phyloP scores from a whole-genome alignment of 2,797 vertebrate genomes.

The Periophthalmus magnuspinnatus region DNA sequence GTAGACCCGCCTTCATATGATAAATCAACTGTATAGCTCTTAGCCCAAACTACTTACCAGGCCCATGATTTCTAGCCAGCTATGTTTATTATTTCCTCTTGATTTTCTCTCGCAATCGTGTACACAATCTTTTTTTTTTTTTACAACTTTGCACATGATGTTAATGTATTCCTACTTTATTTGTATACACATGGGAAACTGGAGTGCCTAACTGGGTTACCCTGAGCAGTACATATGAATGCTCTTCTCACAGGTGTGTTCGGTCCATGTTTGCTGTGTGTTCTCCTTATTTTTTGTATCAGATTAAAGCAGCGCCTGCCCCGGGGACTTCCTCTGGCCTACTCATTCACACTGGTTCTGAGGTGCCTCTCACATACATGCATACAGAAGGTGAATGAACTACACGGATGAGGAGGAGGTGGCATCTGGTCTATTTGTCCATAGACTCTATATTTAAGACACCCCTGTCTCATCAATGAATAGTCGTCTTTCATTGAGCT shows the following conservation, averaged over 20 bases:
- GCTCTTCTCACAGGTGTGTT: conserved; percentile 55
- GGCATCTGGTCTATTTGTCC: conserved; percentile 65
- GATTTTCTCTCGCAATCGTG: background rate
- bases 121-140: background rate
- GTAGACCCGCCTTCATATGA: background rate
- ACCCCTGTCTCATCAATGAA: conserved; percentile 71
- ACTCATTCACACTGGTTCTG: conserved; percentile 27
- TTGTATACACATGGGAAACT: conserved; percentile 2
- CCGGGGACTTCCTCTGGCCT: conserved; percentile 53
- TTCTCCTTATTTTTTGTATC: conserved; percentile 64
- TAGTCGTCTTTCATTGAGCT: conserved; percentile 64
- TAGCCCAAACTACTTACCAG: background rate
- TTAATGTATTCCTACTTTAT: conserved; percentile 1
- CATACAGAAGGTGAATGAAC: conserved; percentile 53
- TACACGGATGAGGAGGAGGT: conserved; percentile 29
- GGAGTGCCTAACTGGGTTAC: background rate
- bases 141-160: background rate
- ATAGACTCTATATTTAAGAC: conserved; percentile 65
- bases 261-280: conserved; percentile 2
- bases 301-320: conserved; percentile 59
- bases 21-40: background rate
- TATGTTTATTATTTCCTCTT: background rate
- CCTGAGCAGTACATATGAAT: conserved; percentile 38
- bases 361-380: conserved; percentile 37
- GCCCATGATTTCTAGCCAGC: background rate